Conservation (phyloP, 2,797 vertebrate genomes). For the Cuniculus paca region DNA sequence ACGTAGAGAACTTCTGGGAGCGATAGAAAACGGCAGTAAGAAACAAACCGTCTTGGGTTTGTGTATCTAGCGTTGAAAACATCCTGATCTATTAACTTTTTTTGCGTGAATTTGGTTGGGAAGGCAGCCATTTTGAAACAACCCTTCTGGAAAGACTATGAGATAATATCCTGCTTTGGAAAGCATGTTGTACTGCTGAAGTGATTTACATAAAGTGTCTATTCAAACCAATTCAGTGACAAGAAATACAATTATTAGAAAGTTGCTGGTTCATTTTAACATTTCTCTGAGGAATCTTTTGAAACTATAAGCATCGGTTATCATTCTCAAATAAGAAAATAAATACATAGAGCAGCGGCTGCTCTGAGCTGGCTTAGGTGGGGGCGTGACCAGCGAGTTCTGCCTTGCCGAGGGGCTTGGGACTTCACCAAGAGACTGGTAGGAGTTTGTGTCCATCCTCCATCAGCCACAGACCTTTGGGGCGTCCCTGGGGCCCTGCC, state of each 20-base stretch:
- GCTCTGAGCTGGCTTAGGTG: too few species aligned
- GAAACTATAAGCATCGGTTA: too few species aligned
- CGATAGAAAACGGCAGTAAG: fast-evolving
- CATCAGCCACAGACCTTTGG: too few species aligned
- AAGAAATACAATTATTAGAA: not conserved
- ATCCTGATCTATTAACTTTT: not conserved
- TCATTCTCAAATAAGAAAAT: too few species aligned
- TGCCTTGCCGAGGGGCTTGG: too few species aligned
- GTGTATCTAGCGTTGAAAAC: not conserved
- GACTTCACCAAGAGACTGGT: too few species aligned
- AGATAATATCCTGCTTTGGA: conserved; percentile 9
- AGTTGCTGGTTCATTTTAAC: too few species aligned
- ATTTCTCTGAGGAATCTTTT: too few species aligned
- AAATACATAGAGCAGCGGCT: too few species aligned
- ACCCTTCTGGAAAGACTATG: not conserved
- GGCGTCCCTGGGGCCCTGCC: too few species aligned
- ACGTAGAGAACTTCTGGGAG: not conserved
- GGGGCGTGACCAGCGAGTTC: too few species aligned
- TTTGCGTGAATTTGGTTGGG: not conserved
- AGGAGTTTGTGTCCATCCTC: too few species aligned
- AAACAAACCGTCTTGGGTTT: not conserved
- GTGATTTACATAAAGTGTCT: not conserved
- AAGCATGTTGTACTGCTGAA: not conserved
- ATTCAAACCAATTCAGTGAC: not conserved
- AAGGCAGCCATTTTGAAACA: not conserved